Percentiles rank a stretch among this genome's conserved stretches.
Evolutionary conservation across 2,797 vertebrate species (phyloP).

Genomic region (Glossophaga mutica): DNA sequence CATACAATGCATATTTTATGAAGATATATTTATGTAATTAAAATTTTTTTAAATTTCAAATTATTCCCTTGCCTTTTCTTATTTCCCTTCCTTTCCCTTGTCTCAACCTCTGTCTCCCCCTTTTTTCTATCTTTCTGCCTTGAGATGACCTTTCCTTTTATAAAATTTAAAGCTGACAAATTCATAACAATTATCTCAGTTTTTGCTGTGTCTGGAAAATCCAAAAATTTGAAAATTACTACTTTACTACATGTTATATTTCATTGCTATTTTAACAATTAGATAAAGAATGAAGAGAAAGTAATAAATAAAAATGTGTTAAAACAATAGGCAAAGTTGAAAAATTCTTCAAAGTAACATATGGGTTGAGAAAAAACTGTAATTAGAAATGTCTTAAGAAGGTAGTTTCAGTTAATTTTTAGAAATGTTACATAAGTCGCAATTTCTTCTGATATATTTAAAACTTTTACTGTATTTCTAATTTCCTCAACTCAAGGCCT

Average conservation of each 20-base stretch:
- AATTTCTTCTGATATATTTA: background rate
- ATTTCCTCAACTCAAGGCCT: background rate
- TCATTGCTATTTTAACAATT: background rate
- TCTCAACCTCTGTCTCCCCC: background rate
- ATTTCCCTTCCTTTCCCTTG: background rate
- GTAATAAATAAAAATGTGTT: background rate
- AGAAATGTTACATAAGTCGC: background rate
- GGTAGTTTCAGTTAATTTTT: background rate
- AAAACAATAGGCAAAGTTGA: background rate
- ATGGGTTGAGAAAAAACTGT: background rate
- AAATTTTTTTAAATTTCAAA: background rate
- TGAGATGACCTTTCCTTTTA: background rate
- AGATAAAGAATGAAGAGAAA: background rate
- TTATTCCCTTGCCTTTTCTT: background rate
- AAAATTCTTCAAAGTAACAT: background rate
- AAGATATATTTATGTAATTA: slow-evolving; percentile 17
- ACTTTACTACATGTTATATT: background rate
- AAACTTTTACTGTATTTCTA: background rate
- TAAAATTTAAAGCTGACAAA: background rate
- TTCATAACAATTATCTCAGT: background rate
- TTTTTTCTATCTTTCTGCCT: background rate
- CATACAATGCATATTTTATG: background rate
- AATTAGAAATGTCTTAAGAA: slow-evolving; percentile 24
- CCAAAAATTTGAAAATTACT: background rate
- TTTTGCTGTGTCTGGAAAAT: slow-evolving; percentile 15